Percentiles rank a stretch among this genome's conserved stretches.
These are phyloP conservation scores for Aplocera efformata DNA, from an alignment of 2,888 invertebrate species.

Conservation along the genomic window DNA sequence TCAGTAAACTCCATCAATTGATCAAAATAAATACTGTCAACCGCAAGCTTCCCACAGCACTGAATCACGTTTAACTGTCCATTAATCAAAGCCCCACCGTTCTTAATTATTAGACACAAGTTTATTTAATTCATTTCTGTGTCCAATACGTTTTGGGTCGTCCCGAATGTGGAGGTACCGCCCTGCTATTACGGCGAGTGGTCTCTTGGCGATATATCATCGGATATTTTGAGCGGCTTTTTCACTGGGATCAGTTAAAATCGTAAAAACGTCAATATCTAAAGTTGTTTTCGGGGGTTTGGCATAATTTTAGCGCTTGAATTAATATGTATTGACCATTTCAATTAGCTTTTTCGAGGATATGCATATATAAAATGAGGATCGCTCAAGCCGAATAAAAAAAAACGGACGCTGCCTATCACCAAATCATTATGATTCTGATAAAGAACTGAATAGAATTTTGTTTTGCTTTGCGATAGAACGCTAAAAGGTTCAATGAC, in stretches of 20 bases:
- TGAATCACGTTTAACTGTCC: constrained; percentile 29
- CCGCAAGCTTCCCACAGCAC: constrained; percentile 29
- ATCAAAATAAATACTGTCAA: constrained; percentile 26
- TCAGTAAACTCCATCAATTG: neutral
- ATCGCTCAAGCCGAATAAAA: no score
- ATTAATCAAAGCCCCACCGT: constrained; percentile 48
- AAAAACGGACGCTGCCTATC: no score
- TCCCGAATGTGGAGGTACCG: constrained; percentile 32
- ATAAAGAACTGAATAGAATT: no score
- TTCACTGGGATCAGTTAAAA: constrained; percentile 4
- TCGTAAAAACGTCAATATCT: neutral
- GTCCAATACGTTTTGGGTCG: constrained; percentile 36
- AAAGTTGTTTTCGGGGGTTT: no score
- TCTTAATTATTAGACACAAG: constrained; percentile 48
- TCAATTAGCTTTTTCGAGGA: no score
- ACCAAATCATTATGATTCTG: no score
- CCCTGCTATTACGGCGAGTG: constrained; percentile 32
- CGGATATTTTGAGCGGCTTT: constrained; percentile 20
- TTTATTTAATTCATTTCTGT: constrained; percentile 46
- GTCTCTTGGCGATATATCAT: constrained; percentile 27
- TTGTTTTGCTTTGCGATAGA: no score
- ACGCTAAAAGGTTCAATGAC: no score
- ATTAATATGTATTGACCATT: no score
- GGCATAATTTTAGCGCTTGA: no score
- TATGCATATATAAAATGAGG: no score